These are phyloP conservation scores for Apamea anceps DNA, from an alignment of 2,888 invertebrate species.

Conservation along the genomic window DNA sequence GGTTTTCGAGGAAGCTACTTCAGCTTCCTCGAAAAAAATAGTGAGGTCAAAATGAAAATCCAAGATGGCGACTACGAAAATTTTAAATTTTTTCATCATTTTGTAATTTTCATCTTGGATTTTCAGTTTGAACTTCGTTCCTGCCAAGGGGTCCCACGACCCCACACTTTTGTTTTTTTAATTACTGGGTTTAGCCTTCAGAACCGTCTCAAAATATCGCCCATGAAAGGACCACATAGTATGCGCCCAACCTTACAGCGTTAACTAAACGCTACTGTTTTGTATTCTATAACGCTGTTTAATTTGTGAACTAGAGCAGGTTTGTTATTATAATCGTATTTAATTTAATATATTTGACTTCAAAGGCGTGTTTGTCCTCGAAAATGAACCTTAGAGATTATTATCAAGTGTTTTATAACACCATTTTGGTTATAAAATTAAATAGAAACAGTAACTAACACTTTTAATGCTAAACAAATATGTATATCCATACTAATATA, in stretches of 20 bases:
- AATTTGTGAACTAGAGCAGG: slow-evolving; percentile 52
- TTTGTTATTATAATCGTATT: slow-evolving; percentile 45
- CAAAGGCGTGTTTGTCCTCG: slow-evolving; percentile 16
- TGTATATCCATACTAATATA: too few relatives aligned
- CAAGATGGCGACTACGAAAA: too few relatives aligned
- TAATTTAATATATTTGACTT: slow-evolving; percentile 31
- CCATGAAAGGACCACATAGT: neutral
- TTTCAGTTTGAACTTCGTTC: too few relatives aligned
- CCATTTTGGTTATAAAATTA: slow-evolving; percentile 1
- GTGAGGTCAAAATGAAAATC: too few relatives aligned
- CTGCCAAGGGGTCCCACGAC: too few relatives aligned
- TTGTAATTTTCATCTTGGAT: too few relatives aligned
- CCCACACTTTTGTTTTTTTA: too few relatives aligned
- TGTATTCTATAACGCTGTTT: slow-evolving; percentile 48
- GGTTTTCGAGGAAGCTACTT: too few relatives aligned
- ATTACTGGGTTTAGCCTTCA: too few relatives aligned
- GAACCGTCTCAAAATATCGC: neutral
- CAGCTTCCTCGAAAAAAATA: too few relatives aligned
- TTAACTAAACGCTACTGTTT: slow-evolving; percentile 47
- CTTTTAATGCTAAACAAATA: neutral
- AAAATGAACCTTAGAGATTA: slow-evolving; percentile 18
- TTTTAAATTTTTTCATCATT: too few relatives aligned
- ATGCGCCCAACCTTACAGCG: slow-evolving; percentile 18
- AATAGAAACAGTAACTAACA: neutral
- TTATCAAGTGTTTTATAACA: slow-evolving; percentile 11